A percentile compares a stretch with the other conserved stretches of the same genome.
These are phyloP conservation scores for Gambusia holbrooki DNA, from an alignment of 2,113 vertebrate genomes.

Conservation along the genomic window DNA sequence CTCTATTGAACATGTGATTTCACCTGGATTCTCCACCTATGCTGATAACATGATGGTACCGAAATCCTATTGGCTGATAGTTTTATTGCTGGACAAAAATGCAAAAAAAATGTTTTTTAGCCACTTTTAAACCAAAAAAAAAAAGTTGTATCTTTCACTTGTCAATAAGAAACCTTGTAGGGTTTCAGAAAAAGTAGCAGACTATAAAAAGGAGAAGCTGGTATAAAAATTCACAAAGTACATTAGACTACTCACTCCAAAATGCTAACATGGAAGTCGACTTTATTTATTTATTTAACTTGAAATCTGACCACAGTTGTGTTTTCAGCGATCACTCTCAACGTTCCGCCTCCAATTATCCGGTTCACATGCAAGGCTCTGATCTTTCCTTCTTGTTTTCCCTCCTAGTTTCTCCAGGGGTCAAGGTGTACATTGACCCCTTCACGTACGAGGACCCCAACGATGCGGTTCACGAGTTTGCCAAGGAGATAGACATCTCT, in stretches of 20 bases:
- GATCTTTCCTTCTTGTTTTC: not conserved
- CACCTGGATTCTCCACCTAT: too few species aligned
- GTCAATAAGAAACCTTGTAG: too few species aligned
- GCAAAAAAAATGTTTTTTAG: too few species aligned
- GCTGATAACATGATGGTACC: too few species aligned
- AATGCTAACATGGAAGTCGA: not conserved
- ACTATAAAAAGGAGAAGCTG: too few species aligned
- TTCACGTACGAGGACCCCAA: slow-evolving; percentile 99
- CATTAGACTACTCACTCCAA: not conserved
- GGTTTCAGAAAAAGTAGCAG: too few species aligned
- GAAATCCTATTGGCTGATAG: too few species aligned
- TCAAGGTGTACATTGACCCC: slow-evolving; percentile 98
- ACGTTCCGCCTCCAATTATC: not conserved
- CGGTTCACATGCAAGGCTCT: not conserved
- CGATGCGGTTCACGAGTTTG: slow-evolving; percentile 95
- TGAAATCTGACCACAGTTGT: not conserved
- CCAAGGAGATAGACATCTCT: slow-evolving; percentile 98
- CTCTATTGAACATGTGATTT: too few species aligned
- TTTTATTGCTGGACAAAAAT: too few species aligned
- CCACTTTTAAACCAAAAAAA: too few species aligned
- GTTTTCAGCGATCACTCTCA: too few species aligned
- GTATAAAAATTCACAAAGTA: not conserved
- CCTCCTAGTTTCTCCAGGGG: slow-evolving; percentile 89
- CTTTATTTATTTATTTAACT: not conserved
- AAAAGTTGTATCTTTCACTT: too few species aligned